phyloP scores from a whole-genome alignment of 37 sponge, comb jelly and placozoan genomes.

The Ephydatia muelleri region DNA sequence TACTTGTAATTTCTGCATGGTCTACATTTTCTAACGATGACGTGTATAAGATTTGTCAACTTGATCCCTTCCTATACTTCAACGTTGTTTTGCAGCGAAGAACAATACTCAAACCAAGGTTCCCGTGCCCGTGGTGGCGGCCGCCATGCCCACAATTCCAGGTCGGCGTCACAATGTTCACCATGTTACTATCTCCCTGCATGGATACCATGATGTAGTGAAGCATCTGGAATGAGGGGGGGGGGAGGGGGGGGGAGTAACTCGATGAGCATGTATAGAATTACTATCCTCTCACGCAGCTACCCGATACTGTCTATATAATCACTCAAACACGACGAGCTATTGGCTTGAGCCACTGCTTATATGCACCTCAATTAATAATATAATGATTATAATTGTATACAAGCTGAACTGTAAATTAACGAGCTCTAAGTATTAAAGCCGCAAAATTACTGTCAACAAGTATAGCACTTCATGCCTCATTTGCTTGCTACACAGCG shows the following conservation, averaged over 20 bases:
- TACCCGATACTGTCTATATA: neutral
- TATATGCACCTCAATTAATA: neutral
- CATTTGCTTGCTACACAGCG: neutral
- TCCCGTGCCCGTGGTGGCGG: neutral
- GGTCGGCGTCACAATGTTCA: neutral
- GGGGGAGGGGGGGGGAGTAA: neutral
- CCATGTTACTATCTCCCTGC: no score
- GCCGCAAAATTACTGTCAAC: neutral
- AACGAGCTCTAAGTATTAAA: no score
- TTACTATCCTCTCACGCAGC: neutral
- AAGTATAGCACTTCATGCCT: neutral
- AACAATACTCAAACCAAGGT: neutral
- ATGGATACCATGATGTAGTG: neutral
- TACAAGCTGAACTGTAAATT: no score
- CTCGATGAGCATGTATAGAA: neutral
- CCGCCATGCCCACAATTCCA: neutral
- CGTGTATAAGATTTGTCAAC: no score
- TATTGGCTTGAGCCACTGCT: neutral
- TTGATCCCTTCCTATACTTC: no score
- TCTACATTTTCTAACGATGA: no score
- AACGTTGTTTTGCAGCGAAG: neutral
- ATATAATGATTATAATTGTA: neutral
- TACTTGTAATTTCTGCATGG: no score
- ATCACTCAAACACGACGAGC: neutral
- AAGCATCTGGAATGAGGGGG: neutral